Base-by-base conservation (phyloP, 37 sponge, comb jelly and placozoan species). In the Corticium candelabrum region DNA sequence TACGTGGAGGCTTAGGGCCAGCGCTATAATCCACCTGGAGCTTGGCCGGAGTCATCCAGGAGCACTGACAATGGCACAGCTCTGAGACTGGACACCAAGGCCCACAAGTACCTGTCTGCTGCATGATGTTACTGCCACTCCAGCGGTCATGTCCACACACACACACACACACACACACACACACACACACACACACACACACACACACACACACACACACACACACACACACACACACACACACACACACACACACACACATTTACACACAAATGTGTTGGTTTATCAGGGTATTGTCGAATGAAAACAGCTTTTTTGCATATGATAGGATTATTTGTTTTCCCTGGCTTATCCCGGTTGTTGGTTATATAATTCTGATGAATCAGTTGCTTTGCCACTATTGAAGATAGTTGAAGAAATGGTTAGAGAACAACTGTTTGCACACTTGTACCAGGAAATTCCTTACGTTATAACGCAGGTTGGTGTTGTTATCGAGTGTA, bases 401-500 rank as follows among this genome's bases (percentile, higher is more conserved):
- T 29, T 71, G 27, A 38, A 36, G 40, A 68, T 86, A 0, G 91
- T 90, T 32, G 87, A 86, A 71, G 85, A 92, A 40, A 78, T 86
- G 27, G 40, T 92, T 11, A 71, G 87, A 35, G 93, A 92, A 74
- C 88, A 89, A 41, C 81, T 92, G 31, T 86, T 84, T 32, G 38
- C 67, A 0, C 80, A 89, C 68, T 40, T 86, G 27, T 69, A 89
- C 37, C 74, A 84, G 27, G 93, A 92, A 38, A 82, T 92, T 0
- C 93, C 93, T 0, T 92, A 92, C 74, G 74, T 86, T 5, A 43
- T 86, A 1, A 69, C 29, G 40, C 90, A 89, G 90, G 93, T 92
- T 21, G 11, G 69, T 50, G 62, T 50, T 11, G 21, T 50, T 50
- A 50, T 27, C 21, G 11, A 21, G 21, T 50, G 11, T 50, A 11